phyloP scores from a whole-genome alignment of 2,113 vertebrate species.

The Silurus meridionalis region DNA sequence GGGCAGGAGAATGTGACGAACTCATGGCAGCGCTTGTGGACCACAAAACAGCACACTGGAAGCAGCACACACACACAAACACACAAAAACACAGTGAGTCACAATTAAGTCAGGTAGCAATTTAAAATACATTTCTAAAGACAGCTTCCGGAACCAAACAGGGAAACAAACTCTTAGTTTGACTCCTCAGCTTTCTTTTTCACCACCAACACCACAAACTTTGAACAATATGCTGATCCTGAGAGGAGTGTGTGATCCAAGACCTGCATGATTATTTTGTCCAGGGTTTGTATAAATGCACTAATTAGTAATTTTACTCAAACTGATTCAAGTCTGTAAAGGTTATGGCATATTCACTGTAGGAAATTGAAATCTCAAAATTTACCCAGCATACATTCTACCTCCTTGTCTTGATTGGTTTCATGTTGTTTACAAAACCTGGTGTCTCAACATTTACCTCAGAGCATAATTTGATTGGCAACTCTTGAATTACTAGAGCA shows the following conservation, averaged over 20 bases:
- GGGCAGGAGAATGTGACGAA: constrained; percentile 96
- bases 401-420: not conserved
- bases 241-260: not conserved
- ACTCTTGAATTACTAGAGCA: not conserved
- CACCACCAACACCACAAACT: not conserved
- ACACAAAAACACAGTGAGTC: not conserved
- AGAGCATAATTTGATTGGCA: not conserved
- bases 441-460: not conserved
- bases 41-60: constrained; percentile 97
- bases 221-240: not conserved
- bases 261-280: not conserved
- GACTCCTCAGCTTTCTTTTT: not conserved
- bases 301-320: not conserved
- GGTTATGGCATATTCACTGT: not conserved
- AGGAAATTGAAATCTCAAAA: not conserved
- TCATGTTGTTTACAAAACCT: not conserved
- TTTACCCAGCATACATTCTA: not conserved
- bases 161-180: not conserved
- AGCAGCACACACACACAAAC: constrained; percentile 19
- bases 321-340: not conserved
- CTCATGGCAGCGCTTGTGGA: constrained; percentile 99
- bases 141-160: not conserved
- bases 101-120: not conserved
- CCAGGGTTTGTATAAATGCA: not conserved
- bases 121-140: not conserved